Evolutionary conservation across 2,113 vertebrate genomes (phyloP).

Genomic region (Plecotus auritus): DNA sequence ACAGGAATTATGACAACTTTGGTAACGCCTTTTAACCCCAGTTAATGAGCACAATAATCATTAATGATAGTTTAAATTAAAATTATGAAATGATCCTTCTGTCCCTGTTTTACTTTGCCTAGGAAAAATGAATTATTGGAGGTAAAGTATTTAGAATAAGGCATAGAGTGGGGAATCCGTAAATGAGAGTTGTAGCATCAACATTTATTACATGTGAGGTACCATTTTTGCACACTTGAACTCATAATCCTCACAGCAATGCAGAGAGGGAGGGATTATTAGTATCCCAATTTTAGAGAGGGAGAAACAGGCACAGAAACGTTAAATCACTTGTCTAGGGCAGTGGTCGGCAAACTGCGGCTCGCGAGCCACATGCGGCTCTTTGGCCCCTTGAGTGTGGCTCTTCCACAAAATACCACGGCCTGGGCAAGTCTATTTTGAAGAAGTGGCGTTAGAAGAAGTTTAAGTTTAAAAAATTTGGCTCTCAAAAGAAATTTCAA

Average conservation of each 20-base stretch:
- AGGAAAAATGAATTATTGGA: not conserved
- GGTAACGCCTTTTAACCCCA: not conserved
- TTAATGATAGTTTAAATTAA: not conserved
- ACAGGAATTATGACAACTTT: slow-evolving; percentile 8
- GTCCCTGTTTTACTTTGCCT: not conserved
- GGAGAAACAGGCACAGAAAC: not conserved
- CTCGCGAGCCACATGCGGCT: too few relatives aligned
- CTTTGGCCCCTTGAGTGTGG: too few relatives aligned
- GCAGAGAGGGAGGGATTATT: not conserved
- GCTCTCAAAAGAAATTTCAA: too few relatives aligned
- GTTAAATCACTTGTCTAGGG: not conserved
- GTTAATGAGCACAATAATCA: not conserved
- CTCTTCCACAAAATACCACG: too few relatives aligned
- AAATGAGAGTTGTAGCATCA: not conserved
- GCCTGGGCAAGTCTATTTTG: too few relatives aligned
- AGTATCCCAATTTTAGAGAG: not conserved
- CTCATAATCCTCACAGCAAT: not conserved
- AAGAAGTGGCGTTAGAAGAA: too few relatives aligned
- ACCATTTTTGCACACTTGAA: not conserved
- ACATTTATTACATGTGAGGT: not conserved
- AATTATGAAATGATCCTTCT: not conserved
- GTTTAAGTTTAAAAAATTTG: too few relatives aligned
- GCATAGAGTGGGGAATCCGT: not conserved
- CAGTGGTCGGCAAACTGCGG: too few relatives aligned
- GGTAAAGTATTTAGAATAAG: not conserved